Base-by-base conservation (phyloP, 2,888 invertebrate genomes). In the Argyresthia albistria region DNA sequence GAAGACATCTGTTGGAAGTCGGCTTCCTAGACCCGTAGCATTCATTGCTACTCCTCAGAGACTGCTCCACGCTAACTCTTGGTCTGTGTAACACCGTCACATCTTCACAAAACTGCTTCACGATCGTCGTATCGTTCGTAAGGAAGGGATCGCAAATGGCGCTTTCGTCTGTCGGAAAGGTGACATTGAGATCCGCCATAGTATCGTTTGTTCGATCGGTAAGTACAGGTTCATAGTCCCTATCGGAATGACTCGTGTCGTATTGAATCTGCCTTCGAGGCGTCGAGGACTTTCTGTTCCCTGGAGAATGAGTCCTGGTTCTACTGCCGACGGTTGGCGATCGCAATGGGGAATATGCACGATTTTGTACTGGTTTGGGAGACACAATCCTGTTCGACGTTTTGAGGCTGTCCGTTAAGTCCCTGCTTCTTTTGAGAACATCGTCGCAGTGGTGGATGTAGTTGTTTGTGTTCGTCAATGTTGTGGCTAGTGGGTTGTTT, bases 121-220 rank as follows among this genome's bases (percentile, higher is more conserved):
- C 37, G 3, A 50, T 16, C 4, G 43, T 43, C 11, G 4, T 42
- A 8, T 50, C 37, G 35, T 50, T 50, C n/a, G 11, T 10, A 4
- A 63, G 51, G 15, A 53, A 58, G 35, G 63, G 62, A 10, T 60
- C 61, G 52, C 56, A 25, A 25, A 25, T 25, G 6, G 80, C 80
- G 16, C 73, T 78, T 37, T 69, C 63, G 55, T 88, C 88, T 0
- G 86, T 76, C 10, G 87, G 75, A 54, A 88, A 87, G 0, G 88
- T 82, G 0, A 83, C 79, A 48, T 88, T 88, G 16, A 88, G 58
- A 58, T 84, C 88, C 0, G 84, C 88, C 69, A 88, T 63, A 0
- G 88, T 88, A 57, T 88, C 88, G 65, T 80, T 87, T 60, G 88
- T 87, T 69, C 86, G 76, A 57, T 86, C 84, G 42, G 86, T 87